These are phyloP conservation scores for Buphagus erythrorhynchus DNA, from an alignment of 2,797 vertebrate species.

Conservation along the genomic window DNA sequence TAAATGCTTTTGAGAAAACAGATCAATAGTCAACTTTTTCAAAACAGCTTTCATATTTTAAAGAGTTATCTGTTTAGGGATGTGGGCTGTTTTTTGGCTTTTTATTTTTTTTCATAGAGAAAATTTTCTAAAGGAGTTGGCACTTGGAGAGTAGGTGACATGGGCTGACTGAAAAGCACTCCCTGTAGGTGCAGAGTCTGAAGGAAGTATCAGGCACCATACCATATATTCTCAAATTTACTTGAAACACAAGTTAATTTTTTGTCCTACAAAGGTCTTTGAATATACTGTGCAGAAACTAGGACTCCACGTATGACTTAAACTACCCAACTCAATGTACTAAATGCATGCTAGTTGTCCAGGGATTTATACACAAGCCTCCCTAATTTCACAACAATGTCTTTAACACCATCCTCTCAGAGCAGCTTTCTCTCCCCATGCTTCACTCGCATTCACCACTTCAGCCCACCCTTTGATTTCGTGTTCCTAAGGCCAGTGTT, in stretches of 20 bases:
- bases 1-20: not conserved
- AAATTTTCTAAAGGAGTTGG: not conserved
- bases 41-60: not conserved
- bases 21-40: not conserved
- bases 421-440: accelerated
- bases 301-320: not conserved
- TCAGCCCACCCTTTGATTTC: not conserved
- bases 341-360: not conserved
- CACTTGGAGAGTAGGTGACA: not conserved
- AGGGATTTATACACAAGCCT: not conserved
- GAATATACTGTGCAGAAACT: not conserved
- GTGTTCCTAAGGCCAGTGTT: not conserved
- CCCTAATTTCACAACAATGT: not conserved
- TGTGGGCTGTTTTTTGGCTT: accelerated
- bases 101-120: not conserved
- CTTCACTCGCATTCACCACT: not conserved
- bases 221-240: not conserved
- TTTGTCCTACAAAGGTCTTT: not conserved
- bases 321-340: not conserved
- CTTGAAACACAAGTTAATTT: not conserved
- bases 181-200: not conserved
- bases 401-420: not conserved
- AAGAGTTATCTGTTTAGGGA: not conserved
- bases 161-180: not conserved
- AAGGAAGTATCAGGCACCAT: not conserved